These are phyloP conservation scores for Ivindomyrus marchei DNA, from an alignment of 2,113 vertebrate genomes.

Conservation along the genomic window DNA sequence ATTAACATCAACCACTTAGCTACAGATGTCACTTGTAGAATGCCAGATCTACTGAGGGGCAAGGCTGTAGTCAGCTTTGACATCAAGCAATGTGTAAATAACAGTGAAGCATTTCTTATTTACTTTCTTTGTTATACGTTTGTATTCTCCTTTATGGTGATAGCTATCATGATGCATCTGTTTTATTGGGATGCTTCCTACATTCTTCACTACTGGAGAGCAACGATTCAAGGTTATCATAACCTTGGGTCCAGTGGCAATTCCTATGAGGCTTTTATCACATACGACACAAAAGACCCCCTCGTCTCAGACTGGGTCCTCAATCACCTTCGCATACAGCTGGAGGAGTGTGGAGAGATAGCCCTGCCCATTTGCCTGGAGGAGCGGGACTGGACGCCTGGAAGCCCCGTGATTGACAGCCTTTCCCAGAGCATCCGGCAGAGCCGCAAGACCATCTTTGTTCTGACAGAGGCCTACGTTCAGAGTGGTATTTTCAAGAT, in stretches of 20 bases:
- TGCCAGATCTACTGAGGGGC: constrained; percentile 36
- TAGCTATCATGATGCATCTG: constrained; percentile 50
- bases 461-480: constrained; percentile 56
- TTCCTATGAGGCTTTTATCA: constrained; percentile 59
- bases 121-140: constrained; percentile 47
- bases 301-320: constrained; percentile 65
- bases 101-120: constrained; percentile 33
- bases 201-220: constrained; percentile 52
- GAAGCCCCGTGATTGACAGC: constrained; percentile 62
- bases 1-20: constrained; percentile 54
- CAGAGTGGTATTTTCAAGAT: constrained; percentile 67
- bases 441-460: constrained; percentile 68
- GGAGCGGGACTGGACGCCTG: constrained; percentile 60
- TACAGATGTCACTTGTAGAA: constrained; percentile 48
- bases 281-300: constrained; percentile 61
- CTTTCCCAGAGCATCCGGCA: constrained; percentile 63
- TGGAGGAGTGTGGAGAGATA: constrained; percentile 61
- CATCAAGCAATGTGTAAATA: constrained; percentile 47
- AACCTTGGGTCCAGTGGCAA: constrained; percentile 37
- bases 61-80: constrained; percentile 46
- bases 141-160: constrained; percentile 46
- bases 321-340: constrained; percentile 52
- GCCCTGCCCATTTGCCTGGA: constrained; percentile 55
- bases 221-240: constrained; percentile 54
- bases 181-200: constrained; percentile 70